Percentiles rank a stretch among this genome's conserved stretches.
Conservation (phyloP, 2,797 vertebrate genomes). For the Sciurus carolinensis region DNA sequence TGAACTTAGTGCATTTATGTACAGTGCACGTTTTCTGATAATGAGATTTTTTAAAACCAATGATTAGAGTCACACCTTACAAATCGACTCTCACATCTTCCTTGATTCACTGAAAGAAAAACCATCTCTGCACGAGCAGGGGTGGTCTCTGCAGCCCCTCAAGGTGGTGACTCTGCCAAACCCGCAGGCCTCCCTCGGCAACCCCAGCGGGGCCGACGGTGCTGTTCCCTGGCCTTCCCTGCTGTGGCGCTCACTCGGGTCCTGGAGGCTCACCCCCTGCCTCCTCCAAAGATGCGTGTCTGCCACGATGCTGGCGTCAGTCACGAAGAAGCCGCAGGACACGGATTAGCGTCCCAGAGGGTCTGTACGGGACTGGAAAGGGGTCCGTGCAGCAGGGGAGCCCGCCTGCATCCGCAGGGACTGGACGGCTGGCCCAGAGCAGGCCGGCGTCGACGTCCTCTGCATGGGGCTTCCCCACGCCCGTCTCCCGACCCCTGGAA, state of each 20-base stretch:
- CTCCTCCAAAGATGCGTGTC: not conserved
- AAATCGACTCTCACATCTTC: not conserved
- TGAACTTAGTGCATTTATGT: not conserved
- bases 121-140: not conserved
- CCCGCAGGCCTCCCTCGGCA: not conserved
- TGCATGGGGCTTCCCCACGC: not conserved
- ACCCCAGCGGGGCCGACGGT: not conserved
- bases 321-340: slow-evolving; percentile 8
- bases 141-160: not conserved
- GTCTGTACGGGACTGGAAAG: not conserved
- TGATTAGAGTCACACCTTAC: not conserved
- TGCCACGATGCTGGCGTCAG: not conserved
- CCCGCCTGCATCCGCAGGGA: too few species aligned
- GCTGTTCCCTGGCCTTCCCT: not conserved
- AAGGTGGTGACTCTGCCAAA: not conserved
- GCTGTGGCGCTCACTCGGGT: not conserved
- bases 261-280: not conserved
- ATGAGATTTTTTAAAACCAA: not conserved
- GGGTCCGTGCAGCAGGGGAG: not conserved
- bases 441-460: not conserved
- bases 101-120: not conserved
- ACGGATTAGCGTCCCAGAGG: not conserved
- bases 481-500: not conserved
- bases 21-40: not conserved
- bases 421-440: too few species aligned